Conservation (phyloP, 1,140 invertebrate genomes). For the Psilanteris sp. region DNA sequence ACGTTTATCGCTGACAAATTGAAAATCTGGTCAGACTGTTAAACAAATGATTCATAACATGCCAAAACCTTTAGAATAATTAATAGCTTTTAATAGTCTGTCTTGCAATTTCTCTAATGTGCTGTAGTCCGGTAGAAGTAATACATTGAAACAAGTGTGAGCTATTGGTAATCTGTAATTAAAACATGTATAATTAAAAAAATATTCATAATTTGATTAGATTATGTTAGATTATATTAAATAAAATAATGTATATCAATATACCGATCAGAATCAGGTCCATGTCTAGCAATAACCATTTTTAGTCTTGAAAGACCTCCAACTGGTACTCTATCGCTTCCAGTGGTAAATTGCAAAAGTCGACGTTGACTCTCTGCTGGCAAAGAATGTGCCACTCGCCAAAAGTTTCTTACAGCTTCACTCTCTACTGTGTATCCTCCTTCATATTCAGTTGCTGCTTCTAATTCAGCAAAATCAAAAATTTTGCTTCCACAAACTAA, state of each 20-base stretch:
- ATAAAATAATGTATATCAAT: too few species aligned
- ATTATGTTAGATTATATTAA: too few species aligned
- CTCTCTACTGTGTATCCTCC: constrained; percentile 92
- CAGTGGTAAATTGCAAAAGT: constrained; percentile 94
- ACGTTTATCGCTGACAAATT: constrained; percentile 62
- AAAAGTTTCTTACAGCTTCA: constrained; percentile 93
- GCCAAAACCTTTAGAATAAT: constrained; percentile 92
- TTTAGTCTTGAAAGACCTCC: constrained; percentile 94
- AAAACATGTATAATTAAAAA: too few species aligned
- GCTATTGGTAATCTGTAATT: constrained; percentile 86
- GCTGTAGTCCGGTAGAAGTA: constrained; percentile 94
- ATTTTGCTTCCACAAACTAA: constrained; percentile 91
- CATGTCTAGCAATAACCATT: constrained; percentile 89
- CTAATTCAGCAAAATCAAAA: constrained; percentile 94
- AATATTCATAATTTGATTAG: too few species aligned
- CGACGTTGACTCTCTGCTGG: constrained; percentile 91
- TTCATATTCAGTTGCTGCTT: constrained; percentile 95
- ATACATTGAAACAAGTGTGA: constrained; percentile 98
- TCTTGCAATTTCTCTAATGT: constrained; percentile 91
- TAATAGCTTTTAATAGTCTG: constrained; percentile 94
- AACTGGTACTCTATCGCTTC: constrained; percentile 95
- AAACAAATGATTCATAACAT: constrained; percentile 90
- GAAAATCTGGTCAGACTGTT: constrained; percentile 47
- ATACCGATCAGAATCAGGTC: constrained; percentile 86
- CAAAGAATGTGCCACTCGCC: constrained; percentile 95